Conservation (phyloP, 2,888 invertebrate genomes). For the Lasioglossum calceatum region DNA sequence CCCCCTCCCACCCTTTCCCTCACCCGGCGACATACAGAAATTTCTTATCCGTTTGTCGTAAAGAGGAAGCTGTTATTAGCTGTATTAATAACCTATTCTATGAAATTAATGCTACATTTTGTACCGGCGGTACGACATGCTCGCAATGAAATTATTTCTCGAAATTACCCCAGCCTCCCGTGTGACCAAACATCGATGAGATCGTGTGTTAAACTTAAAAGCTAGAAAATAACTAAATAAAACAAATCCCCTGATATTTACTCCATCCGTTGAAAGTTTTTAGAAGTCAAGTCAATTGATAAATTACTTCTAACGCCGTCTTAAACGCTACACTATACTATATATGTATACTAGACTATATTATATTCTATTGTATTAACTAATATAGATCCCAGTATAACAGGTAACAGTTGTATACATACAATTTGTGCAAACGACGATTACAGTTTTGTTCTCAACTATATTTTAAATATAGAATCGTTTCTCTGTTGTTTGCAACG, state of each 20-base stretch:
- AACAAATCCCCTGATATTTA: constrained; percentile 35
- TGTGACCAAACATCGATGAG: constrained; percentile 36
- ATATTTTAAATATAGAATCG: constrained; percentile 28
- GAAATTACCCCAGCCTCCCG: constrained; percentile 29
- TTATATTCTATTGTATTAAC: constrained; percentile 6
- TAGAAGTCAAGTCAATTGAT: constrained; percentile 43
- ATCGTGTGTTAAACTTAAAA: constrained; percentile 50
- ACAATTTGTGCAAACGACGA: constrained; percentile 74
- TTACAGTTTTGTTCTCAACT: constrained; percentile 41
- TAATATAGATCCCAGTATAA: constrained; percentile 58
- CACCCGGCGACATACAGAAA: constrained; percentile 79
- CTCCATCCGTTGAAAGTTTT: constrained; percentile 40
- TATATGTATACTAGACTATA: constrained; percentile 17
- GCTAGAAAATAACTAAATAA: constrained; percentile 56
- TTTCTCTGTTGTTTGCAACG: constrained; percentile 23
- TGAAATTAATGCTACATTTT: background rate
- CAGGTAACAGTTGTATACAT: constrained; percentile 67
- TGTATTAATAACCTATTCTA: constrained; percentile 28
- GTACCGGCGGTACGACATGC: constrained; percentile 63
- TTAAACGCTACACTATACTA: constrained; percentile 59
- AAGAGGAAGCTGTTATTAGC: constrained; percentile 72
- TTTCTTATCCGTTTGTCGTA: constrained; percentile 62
- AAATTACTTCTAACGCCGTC: constrained; percentile 48
- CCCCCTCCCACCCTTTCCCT: constrained; percentile 48
- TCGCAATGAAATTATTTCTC: constrained; percentile 71